Base-by-base conservation (phyloP, 2,888 invertebrate species). In the Pasiphila rectangulata region DNA sequence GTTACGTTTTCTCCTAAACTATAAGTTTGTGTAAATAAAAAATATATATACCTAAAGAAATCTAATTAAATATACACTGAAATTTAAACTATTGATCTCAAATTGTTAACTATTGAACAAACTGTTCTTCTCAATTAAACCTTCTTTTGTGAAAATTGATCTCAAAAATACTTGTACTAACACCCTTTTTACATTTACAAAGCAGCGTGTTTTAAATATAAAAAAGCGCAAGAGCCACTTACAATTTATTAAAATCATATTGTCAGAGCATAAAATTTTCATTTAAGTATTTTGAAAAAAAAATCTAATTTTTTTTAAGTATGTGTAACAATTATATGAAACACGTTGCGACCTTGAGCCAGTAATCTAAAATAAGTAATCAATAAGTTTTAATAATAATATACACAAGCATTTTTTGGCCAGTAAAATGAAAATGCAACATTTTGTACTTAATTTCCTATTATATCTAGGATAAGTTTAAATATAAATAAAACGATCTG, bases 361-460 rank as follows among this genome's bases (percentile, higher is more conserved):
- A 43, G 43, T 48, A 43, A 29, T 39, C 38, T 32, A 39, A 36
- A 42, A 16, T 37, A 35, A 13, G 5, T 9, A 10, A 24, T 9
- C 6, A 27, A 7, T 38, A 36, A 44, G 30, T 34, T 21, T 34
- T 37, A 20, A 27, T 38, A 39, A 45, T 49, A 51, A 37, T 56
- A 49, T 53, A 42, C 54, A 55, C 46, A 50, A 63, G 82, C 78
- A 80, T 80, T 81, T 80, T 65, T 59, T 66, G 81, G 81, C 81
- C 82, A 82, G 81, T 79, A 78, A 71, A 27, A 60, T 54, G 46
- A 59, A 61, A 67, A 69, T 67, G 68, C 66, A 66, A 64, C 36
- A 59, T 61, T 57, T 59, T 61, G 45, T 47, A 54, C 60, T 47
- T 54, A 52, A 34, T 17, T 59, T 59, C 59, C 21, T 64, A 61